Base-by-base conservation (phyloP, 1,140 invertebrate genomes). In the Maniola jurtina region DNA sequence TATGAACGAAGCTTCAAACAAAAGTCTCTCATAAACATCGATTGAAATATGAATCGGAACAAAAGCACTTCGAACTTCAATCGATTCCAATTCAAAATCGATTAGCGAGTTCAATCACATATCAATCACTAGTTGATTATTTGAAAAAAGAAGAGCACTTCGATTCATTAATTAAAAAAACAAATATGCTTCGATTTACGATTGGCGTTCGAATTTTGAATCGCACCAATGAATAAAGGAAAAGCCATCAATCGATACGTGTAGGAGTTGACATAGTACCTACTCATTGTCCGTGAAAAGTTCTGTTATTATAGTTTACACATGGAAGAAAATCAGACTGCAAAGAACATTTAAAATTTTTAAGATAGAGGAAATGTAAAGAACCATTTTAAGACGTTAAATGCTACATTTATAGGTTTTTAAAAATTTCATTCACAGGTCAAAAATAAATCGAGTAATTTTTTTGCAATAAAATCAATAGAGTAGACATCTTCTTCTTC, bases 131-230 rank as follows among this genome's bases (percentile, higher is more conserved):
- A 16, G 11, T 55, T 55, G 50, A 61, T 66, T 61, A 55, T 61
- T 63, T 66, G 33, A 33, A 55, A 61, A 66, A 47, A 66, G 38
- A 66, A 61, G 58, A 66, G 64, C 64, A 63, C 61, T 56, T 61
- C 52, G 52, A 55, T 34, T 55, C 52, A 55, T 55, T 55, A 55
- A 55, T 55, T 11, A 33, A 34, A 55, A 55, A 55, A 55, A 55
- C 52, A 55, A 55, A 55, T 16, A 34, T 13, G 5, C 52, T 33
- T 34, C 52, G 16, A 55, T 66, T 66, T 33, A 34, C 33, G 16
- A 34, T 61, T 66, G n/a, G 33, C 25, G 61, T 60, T 58, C 36
- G 63, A 54, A 52, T 52, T 48, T 64, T 14, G 55, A 64, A 36
- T 15, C 25, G 56, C 25, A 1, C 5, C 42, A 45, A n/a, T 13